Evolutionary conservation across 2,888 invertebrate genomes (phyloP), one percentile per base, ranked within the genome.

Genomic region (Hermodice carunculata): DNA sequence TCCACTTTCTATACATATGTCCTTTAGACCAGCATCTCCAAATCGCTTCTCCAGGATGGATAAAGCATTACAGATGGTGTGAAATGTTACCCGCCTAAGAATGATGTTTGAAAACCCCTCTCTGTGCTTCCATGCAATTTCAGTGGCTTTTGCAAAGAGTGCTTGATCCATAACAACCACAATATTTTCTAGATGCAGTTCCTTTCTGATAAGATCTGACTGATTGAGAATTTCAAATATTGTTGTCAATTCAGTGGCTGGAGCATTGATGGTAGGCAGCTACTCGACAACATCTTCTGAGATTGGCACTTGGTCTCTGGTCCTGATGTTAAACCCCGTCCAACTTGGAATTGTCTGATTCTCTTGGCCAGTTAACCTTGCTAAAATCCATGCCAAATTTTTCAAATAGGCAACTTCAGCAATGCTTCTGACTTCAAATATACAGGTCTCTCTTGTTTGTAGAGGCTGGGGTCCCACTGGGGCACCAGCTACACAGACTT

Each of bases 11-110:
- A 66, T 63, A 51, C 53, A 40, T 2, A 74, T 17, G 46, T 74
- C 67, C 42, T 46, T 11, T 14, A 74, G 49, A 19, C 73, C 71
- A 19, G 64, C 70, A 61, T 71, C 68, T 11, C 43, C 14, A 59
- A 74, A 71, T 52, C 58, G 22, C 37, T 74, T 76, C 4, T 67
- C 70, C 37, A 76, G 48, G 29, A 74, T 60, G 1, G 28, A 42
- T 22, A 64, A 29, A 22, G 44, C 26, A 40, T 52, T 56, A 34
- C 57, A 60, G 24, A 57, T 22, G 31, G 58, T 66, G 61, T 71
- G 72, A 42, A 68, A 72, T n/a, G 43, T 61, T 26, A 70, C 67
- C 59, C 70, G 42, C 17, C 63, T 46, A 19, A 68, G 32, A 22
- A 70, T 28, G 48, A 61, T 40, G 17, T 49, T 54, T n/a, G 29